Base-by-base conservation (phyloP, 2,113 vertebrate genomes). In the Monopterus albus region DNA sequence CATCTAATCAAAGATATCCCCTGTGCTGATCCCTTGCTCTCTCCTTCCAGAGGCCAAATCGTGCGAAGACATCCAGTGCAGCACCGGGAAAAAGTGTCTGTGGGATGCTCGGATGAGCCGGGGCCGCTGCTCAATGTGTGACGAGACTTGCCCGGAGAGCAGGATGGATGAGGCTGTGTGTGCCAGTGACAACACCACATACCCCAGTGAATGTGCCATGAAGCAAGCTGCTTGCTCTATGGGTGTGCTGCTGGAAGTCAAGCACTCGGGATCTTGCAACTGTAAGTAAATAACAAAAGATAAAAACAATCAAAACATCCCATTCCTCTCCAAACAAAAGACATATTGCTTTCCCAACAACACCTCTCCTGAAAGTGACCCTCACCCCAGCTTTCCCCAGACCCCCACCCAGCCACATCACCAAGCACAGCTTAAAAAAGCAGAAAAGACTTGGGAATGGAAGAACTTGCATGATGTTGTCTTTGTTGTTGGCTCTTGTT, bases 231-330 rank as follows among this genome's bases (percentile, higher is more conserved):
- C 97, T 84, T 99, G 98, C 86, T 96, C 97, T 57, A 83, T 95
- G 87, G 96, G 97, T 39, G 91, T 94, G 82, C 92, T 98, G 85
- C 94, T 99, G 91, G 98, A 99, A 91, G 95, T 99, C 78, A 99
- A 99, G 91, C 98, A 99, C 87, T 93, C 95, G 1, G 97, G 97
- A 95, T 97, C 96, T 93, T 99, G 98, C 94, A 99, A 99, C 94
- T 99, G 98, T 99, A 99, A 99, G 97, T 98, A 95, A 91, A 90
- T 80, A 88, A 89, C 83, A 89, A 78, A 91, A 92, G 91, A 87
- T 86, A 85, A 90, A 86, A 87, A 91, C 87, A 89, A 92, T 92
- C 85, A 72, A 78, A 75, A 57, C 52, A 36, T 43, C 59, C 59
- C 38, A 25, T 38, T 47, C 61, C 51, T 53, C 66, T 57, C 81